Conservation (phyloP, 2,797 vertebrate genomes). For the Alcedo atthis region DNA sequence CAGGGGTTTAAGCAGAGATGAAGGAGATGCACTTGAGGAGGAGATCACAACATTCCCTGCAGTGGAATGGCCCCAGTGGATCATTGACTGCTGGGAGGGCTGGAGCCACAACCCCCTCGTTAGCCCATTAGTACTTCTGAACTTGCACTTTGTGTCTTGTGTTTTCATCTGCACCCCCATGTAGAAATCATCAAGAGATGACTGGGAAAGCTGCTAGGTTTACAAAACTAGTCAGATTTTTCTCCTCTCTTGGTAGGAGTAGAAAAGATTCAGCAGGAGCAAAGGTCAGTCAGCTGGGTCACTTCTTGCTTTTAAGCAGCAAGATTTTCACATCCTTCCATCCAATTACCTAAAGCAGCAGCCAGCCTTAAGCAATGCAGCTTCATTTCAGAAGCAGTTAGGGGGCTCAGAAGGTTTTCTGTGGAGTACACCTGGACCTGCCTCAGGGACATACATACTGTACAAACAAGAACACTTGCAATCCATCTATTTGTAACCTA, state of each 20-base stretch:
- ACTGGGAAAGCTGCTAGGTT: not conserved
- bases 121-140: not conserved
- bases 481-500: not conserved
- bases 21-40: not conserved
- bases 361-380: not conserved
- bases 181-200: not conserved
- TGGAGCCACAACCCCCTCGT: not conserved
- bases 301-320: not conserved
- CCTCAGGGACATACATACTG: not conserved
- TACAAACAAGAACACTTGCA: fast-evolving
- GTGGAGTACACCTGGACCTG: not conserved
- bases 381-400: not conserved
- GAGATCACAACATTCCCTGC: not conserved
- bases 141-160: not conserved
- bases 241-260: not conserved
- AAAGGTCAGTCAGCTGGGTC: not conserved
- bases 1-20: not conserved
- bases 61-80: not conserved
- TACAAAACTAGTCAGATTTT: not conserved
- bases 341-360: not conserved
- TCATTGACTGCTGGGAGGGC: not conserved
- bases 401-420: not conserved
- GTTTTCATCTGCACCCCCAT: not conserved
- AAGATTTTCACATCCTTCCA: not conserved
- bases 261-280: not conserved